phyloP scores from a whole-genome alignment of 1,140 invertebrate species.

The Aplysia californica region DNA sequence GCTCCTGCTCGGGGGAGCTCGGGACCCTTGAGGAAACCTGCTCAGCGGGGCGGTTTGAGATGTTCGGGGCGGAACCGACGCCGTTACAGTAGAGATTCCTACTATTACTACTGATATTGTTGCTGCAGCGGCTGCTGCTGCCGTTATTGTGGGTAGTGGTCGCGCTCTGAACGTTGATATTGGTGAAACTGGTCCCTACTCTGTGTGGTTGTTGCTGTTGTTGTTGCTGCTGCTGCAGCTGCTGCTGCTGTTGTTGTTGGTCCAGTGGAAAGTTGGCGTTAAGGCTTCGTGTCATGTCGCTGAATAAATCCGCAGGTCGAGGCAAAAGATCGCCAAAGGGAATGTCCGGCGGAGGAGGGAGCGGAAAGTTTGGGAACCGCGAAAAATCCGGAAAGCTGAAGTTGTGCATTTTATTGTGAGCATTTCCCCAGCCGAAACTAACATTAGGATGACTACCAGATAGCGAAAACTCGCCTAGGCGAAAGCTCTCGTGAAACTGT shows the following conservation, averaged over 20 bases:
- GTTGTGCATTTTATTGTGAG: background rate
- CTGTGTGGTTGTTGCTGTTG: too few relatives aligned
- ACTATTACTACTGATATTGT: background rate
- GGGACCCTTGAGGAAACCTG: too few relatives aligned
- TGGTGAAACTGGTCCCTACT: background rate
- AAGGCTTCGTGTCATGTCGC: slow-evolving; percentile 12
- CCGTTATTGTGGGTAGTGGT: background rate
- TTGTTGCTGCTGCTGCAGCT: too few relatives aligned
- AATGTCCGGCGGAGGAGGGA: slow-evolving; percentile 8
- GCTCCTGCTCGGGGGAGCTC: too few relatives aligned
- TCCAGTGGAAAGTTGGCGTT: slow-evolving; percentile 20
- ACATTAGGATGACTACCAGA: slow-evolving; percentile 7
- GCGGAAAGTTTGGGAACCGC: slow-evolving; percentile 9
- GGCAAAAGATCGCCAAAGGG: slow-evolving; percentile 9
- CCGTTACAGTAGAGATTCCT: too few relatives aligned
- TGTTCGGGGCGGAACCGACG: too few relatives aligned
- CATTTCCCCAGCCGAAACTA: background rate
- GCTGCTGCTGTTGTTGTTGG: too few relatives aligned
- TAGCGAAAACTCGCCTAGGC: background rate
- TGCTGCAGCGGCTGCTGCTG: background rate
- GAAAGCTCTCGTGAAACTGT: slow-evolving; percentile 1
- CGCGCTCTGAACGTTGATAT: background rate
- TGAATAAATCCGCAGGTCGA: background rate
- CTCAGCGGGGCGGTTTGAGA: too few relatives aligned
- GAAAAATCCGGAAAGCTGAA: slow-evolving; percentile 21